A percentile compares a stretch with the other conserved stretches of the same genome.
Conservation (phyloP, 2,888 invertebrate genomes). For the Prenolepis imparis region DNA sequence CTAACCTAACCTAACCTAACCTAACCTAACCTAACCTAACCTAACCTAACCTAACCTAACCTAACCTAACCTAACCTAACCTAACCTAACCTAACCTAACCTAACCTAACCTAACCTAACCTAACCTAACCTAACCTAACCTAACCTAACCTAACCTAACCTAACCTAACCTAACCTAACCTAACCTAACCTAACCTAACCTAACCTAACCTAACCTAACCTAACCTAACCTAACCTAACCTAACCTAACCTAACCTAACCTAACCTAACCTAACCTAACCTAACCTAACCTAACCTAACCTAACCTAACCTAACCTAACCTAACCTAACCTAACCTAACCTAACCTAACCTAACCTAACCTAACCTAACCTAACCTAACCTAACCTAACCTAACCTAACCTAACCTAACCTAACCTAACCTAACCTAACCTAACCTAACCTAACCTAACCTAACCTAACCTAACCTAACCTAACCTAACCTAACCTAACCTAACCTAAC, state of each 20-base stretch:
- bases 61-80: slow-evolving; percentile 42
- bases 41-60: slow-evolving; percentile 29
- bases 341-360: slow-evolving; percentile 7
- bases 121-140: slow-evolving; percentile 31
- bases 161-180: slow-evolving; percentile 35
- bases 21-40: slow-evolving; percentile 40
- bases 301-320: slow-evolving; percentile 1
- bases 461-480: slow-evolving; percentile 35
- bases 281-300: slow-evolving; percentile 17
- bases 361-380: slow-evolving; percentile 7
- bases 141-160: slow-evolving; percentile 24
- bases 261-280: slow-evolving; percentile 35
- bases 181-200: slow-evolving; percentile 35
- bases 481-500: slow-evolving; percentile 34
- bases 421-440: slow-evolving; percentile 35
- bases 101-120: slow-evolving; percentile 28
- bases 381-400: slow-evolving; percentile 34
- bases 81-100: slow-evolving; percentile 37
- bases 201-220: no score
- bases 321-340: no score
- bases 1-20: slow-evolving; percentile 19
- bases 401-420: slow-evolving; percentile 21
- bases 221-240: slow-evolving; percentile 25
- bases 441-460: slow-evolving; percentile 35
- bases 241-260: slow-evolving; percentile 24